phyloP scores from a whole-genome alignment of 37 sponge, comb jelly and placozoan genomes.

The Spongia lamella region DNA sequence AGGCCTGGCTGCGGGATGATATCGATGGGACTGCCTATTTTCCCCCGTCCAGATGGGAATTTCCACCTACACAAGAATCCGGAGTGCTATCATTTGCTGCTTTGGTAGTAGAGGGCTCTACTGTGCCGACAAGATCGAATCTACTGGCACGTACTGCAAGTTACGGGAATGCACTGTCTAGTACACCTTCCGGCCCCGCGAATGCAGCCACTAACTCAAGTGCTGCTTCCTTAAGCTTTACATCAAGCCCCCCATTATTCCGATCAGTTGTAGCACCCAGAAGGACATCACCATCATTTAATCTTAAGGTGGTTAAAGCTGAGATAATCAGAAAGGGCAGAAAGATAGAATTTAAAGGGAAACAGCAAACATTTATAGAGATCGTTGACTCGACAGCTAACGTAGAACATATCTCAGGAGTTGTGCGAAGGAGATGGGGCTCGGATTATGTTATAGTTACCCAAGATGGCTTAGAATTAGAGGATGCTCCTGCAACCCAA shows the following conservation, averaged over 20 bases:
- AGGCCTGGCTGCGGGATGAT: conserved; percentile 10
- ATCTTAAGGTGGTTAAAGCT: conserved; percentile 6
- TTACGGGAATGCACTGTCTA: no score
- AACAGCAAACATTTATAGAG: not conserved
- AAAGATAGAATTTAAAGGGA: not conserved
- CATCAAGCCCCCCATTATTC: not conserved
- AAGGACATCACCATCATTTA: not conserved
- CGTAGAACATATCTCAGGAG: not conserved
- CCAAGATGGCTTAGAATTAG: not conserved
- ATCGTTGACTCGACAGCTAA: not conserved
- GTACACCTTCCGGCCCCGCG: no score
- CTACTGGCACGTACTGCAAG: no score
- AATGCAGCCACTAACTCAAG: not conserved
- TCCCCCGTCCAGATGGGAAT: not conserved
- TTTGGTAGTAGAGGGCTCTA: conserved; percentile 10
- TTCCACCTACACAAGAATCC: not conserved
- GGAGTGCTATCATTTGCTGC: not conserved
- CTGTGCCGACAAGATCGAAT: not conserved
- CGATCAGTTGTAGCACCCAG: not conserved
- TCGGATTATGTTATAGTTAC: not conserved
- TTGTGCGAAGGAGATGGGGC: conserved; percentile 1
- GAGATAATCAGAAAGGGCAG: not conserved
- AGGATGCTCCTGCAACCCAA: conserved; percentile 18
- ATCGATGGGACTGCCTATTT: conserved; percentile 3
- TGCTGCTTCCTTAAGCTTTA: not conserved